Evolutionary conservation across 2,113 vertebrate species (phyloP).

Genomic region (Lophotis ruficrista): DNA sequence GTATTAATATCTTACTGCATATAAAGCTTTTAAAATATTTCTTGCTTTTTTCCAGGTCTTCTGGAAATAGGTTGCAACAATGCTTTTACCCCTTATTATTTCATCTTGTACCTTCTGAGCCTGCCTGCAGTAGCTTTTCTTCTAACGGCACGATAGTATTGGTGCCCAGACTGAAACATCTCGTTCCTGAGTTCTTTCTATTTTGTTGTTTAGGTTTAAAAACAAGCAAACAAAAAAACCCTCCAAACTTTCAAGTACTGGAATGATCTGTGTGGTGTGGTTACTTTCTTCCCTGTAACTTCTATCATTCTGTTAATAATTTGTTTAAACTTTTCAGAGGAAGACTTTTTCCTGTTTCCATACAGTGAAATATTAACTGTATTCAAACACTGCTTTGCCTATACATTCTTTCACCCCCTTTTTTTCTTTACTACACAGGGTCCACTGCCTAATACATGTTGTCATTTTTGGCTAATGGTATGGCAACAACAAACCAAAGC

Average conservation of each 20-base stretch:
- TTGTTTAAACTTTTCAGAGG: background rate
- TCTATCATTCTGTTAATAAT: background rate
- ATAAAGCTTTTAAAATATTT: background rate
- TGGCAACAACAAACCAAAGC: conserved; percentile 97
- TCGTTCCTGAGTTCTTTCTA: background rate
- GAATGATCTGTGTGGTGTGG: background rate
- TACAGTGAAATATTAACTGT: background rate
- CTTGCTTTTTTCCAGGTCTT: background rate
- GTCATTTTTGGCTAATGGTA: conserved; percentile 99
- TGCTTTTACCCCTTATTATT: background rate
- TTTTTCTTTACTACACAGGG: conserved; percentile 77
- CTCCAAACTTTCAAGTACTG: background rate
- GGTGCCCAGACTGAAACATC: background rate
- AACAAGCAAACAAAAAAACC: too few species aligned
- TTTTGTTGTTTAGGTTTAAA: background rate
- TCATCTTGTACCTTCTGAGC: background rate
- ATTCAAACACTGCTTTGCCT: background rate
- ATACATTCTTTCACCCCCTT: background rate
- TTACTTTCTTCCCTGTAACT: background rate
- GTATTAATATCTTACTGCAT: background rate
- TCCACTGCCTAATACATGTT: conserved; percentile 93
- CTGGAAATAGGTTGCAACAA: background rate
- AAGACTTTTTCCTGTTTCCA: background rate
- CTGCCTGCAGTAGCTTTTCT: background rate
- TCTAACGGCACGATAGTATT: background rate